Evolutionary conservation across 2,888 invertebrate genomes (phyloP).

Genomic region (Cordilura impudica): DNA sequence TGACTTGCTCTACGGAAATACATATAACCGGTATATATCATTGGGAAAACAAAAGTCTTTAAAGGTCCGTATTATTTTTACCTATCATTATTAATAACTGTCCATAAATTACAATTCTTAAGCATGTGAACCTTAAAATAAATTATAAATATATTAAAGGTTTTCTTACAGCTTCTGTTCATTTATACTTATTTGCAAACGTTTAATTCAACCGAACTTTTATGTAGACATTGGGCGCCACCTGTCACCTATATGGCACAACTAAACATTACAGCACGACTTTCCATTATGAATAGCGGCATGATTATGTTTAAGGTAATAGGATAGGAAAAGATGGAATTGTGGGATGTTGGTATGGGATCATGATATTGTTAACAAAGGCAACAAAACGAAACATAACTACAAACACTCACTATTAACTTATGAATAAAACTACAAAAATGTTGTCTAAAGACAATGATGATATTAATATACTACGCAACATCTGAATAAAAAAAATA

Average conservation of each 20-base stretch:
- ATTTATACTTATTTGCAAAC: slow-evolving; percentile 40
- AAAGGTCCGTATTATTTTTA: too few relatives aligned
- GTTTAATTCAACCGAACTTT: slow-evolving; percentile 1
- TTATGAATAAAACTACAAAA: slow-evolving; percentile 7
- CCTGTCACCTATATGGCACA: slow-evolving; percentile 57
- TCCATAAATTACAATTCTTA: too few relatives aligned
- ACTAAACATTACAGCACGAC: slow-evolving; percentile 48
- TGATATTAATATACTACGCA: neutral
- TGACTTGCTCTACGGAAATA: too few relatives aligned
- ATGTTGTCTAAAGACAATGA: slow-evolving; percentile 10
- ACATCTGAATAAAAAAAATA: neutral
- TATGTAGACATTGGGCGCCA: slow-evolving; percentile 55
- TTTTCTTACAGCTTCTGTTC: slow-evolving; percentile 48
- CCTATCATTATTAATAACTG: too few relatives aligned
- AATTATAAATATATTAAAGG: too few relatives aligned
- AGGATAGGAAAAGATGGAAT: neutral
- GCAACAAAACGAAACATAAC: slow-evolving; percentile 36
- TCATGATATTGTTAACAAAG: slow-evolving; percentile 40
- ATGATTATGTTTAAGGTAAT: slow-evolving; percentile 9
- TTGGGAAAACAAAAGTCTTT: too few relatives aligned
- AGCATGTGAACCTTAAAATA: too few relatives aligned
- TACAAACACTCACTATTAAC: slow-evolving; percentile 58
- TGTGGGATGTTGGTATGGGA: slow-evolving; percentile 1
- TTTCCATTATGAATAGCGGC: slow-evolving; percentile 47
- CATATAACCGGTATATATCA: too few relatives aligned